Conservation (phyloP, 2,888 invertebrate species). For the Drosophila anceps region DNA sequence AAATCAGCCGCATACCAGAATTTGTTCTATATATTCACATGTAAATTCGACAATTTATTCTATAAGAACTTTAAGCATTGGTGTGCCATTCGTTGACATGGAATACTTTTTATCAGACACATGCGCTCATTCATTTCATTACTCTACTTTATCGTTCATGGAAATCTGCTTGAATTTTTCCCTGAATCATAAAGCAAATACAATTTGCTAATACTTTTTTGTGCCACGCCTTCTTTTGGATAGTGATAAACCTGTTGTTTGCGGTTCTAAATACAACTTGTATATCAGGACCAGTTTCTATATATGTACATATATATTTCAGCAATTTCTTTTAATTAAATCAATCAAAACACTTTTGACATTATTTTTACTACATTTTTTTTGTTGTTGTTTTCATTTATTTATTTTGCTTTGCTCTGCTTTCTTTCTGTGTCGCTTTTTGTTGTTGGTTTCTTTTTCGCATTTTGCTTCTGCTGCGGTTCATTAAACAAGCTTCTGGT, state of each 20-base stretch:
- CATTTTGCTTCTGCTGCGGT: conserved; percentile 36
- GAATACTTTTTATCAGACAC: no score
- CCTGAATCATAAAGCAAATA: background rate
- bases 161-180: background rate
- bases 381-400: background rate
- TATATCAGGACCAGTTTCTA: background rate
- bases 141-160: background rate
- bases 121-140: no score
- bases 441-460: background rate
- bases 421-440: conserved; percentile 11
- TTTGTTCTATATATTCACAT: no score
- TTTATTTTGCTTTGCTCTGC: conserved; percentile 1
- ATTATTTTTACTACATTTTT: background rate
- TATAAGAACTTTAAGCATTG: no score
- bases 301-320: background rate
- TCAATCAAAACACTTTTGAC: conserved; percentile 1
- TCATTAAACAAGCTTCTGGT: conserved; percentile 52
- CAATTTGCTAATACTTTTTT: no score
- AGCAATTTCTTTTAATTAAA: background rate
- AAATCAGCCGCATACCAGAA: no score
- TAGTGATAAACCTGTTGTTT: background rate
- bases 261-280: background rate
- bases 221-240: no score
- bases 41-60: no score
- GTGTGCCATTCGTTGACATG: no score